These are phyloP conservation scores for Paragorgia papillata DNA, from an alignment of 92 coral and sea anemone species.

Conservation along the genomic window DNA sequence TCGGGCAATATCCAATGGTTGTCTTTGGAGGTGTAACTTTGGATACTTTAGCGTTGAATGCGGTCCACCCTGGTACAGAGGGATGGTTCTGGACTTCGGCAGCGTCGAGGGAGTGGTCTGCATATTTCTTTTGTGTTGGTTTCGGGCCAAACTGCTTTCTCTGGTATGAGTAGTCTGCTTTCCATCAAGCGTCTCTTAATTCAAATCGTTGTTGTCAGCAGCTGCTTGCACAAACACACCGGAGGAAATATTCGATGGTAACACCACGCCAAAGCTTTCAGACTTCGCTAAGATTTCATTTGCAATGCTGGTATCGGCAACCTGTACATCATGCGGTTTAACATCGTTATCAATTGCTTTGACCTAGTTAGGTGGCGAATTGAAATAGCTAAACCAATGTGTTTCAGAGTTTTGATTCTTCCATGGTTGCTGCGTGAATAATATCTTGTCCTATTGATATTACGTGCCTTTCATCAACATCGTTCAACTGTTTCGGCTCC, in stretches of 20 bases:
- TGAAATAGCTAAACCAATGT: conserved; percentile 40
- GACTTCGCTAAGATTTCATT: not conserved
- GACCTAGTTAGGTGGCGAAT: conserved; percentile 45
- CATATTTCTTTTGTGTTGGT: conserved; percentile 25
- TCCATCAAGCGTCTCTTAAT: conserved; percentile 72
- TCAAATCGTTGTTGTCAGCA: conserved; percentile 64
- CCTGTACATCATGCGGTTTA: not conserved
- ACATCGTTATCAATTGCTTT: conserved; percentile 40
- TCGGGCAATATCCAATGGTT: conserved; percentile 65
- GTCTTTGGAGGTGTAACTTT: conserved; percentile 40
- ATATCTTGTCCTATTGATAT: conserved; percentile 57
- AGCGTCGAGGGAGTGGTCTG: conserved; percentile 37
- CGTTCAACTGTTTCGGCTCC: conserved; percentile 1
- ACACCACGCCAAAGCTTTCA: not conserved
- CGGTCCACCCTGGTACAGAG: conserved; percentile 58
- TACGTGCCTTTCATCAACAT: conserved; percentile 46
- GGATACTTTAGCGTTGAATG: conserved; percentile 56
- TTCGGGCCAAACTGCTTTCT: conserved; percentile 29
- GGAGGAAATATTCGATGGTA: conserved; percentile 14
- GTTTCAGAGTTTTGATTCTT: conserved; percentile 45
- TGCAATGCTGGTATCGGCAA: not conserved
- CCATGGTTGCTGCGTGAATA: conserved; percentile 44
- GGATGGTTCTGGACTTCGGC: conserved; percentile 43
- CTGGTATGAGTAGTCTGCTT: conserved; percentile 65
- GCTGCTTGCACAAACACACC: conserved; percentile 67